Evolutionary conservation across 2,888 invertebrate genomes (phyloP), one percentile per base, ranked within the genome.

Genomic region (Pilophorus perplexus): DNA sequence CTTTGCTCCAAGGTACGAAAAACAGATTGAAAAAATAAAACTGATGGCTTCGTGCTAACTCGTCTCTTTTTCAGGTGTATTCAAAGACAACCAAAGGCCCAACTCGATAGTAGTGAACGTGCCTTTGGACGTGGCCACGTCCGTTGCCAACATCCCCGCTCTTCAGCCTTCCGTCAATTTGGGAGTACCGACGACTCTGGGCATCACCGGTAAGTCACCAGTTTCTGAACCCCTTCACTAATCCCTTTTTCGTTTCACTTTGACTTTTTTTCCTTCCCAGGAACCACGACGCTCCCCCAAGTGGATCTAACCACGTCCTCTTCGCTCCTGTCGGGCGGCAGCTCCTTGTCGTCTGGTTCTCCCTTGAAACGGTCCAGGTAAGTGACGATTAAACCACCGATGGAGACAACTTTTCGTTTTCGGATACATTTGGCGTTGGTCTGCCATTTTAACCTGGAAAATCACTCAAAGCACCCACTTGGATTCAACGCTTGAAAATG

Each of bases 81-180:
- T 64, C 27, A 42, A 46, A 57, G 64, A 46, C 25, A 46, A 54
- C 52, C 28, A 18, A n/a, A 48, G 68, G 57, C 69, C 68, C n/a
- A 68, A 69, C 66, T 71, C 71, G 52, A 80, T 85, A 71, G 84
- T 84, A 57, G 85, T 85, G 18, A 85, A 85, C 22, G 84, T 85
- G 71, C 85, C 85, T 69, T 75, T 85, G 69, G 80, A 82, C 14
- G 71, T 71, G 5, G 33, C 60, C 2, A 23, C 59, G 1, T 62
- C 62, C 0, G 20, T 23, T 3, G 28, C 62, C 10, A 59, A 42
- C 42, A 18, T 22, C 10, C 18, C 48, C n/a, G 14, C 52, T 8
- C 33, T 33, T 12, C 6, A 33, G 6, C 33, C 33, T 33, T 33
- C 33, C 6, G 33, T 33, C 33, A 33, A 33, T 33, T 12, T 33